Percentiles rank a stretch among this genome's conserved stretches.
Conservation (phyloP, 2,113 vertebrate genomes). For the Dunckerocampus dactyliophorus region DNA sequence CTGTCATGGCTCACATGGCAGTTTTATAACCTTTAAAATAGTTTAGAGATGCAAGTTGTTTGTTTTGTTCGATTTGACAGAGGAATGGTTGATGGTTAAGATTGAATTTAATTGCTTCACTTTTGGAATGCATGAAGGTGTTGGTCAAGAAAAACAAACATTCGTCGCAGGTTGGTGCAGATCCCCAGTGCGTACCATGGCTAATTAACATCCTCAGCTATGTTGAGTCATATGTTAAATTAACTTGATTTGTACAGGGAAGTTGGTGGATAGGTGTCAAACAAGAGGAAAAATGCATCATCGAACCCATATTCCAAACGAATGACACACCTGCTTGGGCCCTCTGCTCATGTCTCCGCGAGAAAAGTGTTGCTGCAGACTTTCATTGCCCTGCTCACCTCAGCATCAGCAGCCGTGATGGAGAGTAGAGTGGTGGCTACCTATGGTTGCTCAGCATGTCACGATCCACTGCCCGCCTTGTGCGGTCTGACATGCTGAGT, state of each 20-base stretch:
- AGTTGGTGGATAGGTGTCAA: not conserved
- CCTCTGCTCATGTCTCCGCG: not conserved
- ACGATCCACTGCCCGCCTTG: constrained; percentile 6
- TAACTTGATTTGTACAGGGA: not conserved
- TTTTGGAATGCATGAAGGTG: too few species aligned
- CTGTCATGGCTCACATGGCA: too few species aligned
- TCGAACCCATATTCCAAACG: not conserved
- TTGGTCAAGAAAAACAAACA: too few species aligned
- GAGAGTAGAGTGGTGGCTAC: constrained; percentile 11
- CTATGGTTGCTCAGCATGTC: constrained; percentile 24
- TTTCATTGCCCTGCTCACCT: constrained; percentile 17
- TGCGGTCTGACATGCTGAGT: not conserved
- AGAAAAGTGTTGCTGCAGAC: constrained; percentile 12
- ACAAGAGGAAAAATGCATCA: not conserved
- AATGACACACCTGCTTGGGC: constrained; percentile 4
- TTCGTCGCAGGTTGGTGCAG: not conserved
- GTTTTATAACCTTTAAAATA: too few species aligned
- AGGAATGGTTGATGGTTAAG: too few species aligned
- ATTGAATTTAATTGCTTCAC: too few species aligned
- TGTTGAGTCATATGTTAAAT: not conserved
- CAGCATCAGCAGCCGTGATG: not conserved
- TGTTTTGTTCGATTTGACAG: too few species aligned
- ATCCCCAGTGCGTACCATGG: constrained; percentile 10
- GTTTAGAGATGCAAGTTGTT: too few species aligned
- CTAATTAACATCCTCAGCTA: not conserved